Evolutionary conservation across 2,113 vertebrate genomes (phyloP), one percentile per base, ranked within the genome.

Genomic region (Phodopus roborovskii): DNA sequence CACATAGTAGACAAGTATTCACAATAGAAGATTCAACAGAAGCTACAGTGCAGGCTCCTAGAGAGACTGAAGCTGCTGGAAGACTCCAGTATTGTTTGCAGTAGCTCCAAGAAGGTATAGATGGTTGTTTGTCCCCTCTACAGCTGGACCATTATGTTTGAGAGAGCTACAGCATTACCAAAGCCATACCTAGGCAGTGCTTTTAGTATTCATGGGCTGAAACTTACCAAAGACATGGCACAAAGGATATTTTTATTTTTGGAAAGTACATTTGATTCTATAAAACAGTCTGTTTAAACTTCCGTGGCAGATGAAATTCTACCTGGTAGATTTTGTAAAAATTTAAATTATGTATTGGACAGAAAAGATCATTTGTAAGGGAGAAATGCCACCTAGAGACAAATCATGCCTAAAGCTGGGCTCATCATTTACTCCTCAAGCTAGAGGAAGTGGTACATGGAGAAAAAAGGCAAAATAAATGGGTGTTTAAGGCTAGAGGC

Each of bases 281-380:
- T 22, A 87, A 62, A 85, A 82, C 7, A 62, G 33, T 3, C 39
- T 95, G 58, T 89, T 56, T 79, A 17, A 92, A 85, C 9, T 70
- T 56, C 28, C 75, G 13, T 81, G 56, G 26, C 26, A 53, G 4
- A 48, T 91, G 45, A 97, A 70, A 3, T 92, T 87, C 94, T 8
- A 4, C 19, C n/a, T 62, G 64, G 62, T 91, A 88, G 70, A 83
- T 4, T 95, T 96, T 75, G 70, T 36, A 94, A 9, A 94, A 94
- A 88, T 53, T 62, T 96, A 90, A 90, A 75, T 90, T 53, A 13
- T 26, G 19, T 39, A n/a, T 39, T 11, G 5, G 36, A 70, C 4
- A 92, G 36, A 4, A 19, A 83, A 89, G 24, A 74, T 0, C 58
- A 45, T 66, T 58, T 19, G 17, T 50, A 24, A 60, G 53, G n/a